These are phyloP conservation scores for Montipora capricornis DNA, from an alignment of 64 coral and sea anemone species.

Conservation along the genomic window DNA sequence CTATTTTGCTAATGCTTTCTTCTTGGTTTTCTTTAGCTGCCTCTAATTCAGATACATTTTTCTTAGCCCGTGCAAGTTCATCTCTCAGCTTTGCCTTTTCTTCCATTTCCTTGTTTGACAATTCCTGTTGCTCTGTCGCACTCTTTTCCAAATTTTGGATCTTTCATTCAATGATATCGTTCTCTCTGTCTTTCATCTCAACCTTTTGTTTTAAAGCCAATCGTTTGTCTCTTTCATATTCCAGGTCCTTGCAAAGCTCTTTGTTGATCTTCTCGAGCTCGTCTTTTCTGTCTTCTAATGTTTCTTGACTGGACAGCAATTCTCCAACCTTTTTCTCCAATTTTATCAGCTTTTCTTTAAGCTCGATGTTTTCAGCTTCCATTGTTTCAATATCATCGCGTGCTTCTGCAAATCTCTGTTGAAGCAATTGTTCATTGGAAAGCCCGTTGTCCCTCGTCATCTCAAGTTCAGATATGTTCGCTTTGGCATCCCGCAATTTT, in stretches of 20 bases:
- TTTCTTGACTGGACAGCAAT: slow-evolving; percentile 49
- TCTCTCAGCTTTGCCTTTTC: slow-evolving; percentile 85
- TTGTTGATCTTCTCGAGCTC: slow-evolving; percentile 74
- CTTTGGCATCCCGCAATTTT: slow-evolving; percentile 59
- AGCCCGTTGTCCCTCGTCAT: slow-evolving; percentile 61
- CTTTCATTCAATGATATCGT: slow-evolving; percentile 73
- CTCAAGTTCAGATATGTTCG: slow-evolving; percentile 64
- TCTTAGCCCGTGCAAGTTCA: slow-evolving; percentile 69
- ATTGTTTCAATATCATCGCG: slow-evolving; percentile 65
- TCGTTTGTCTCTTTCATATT: slow-evolving; percentile 70
- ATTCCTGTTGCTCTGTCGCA: slow-evolving; percentile 67
- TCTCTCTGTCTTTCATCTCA: slow-evolving; percentile 69
- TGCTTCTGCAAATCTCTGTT: slow-evolving; percentile 69
- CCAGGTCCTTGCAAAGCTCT: slow-evolving; percentile 73
- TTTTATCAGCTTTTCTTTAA: slow-evolving; percentile 58
- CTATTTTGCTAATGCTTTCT: slow-evolving; percentile 77
- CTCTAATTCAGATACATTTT: slow-evolving; percentile 82
- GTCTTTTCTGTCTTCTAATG: slow-evolving; percentile 60
- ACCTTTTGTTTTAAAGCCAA: slow-evolving; percentile 79
- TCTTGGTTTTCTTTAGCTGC: slow-evolving; percentile 69
- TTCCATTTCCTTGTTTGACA: slow-evolving; percentile 63
- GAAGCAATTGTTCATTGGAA: slow-evolving; percentile 77
- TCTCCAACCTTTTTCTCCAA: slow-evolving; percentile 74
- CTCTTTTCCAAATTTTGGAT: slow-evolving; percentile 64
- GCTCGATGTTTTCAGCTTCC: slow-evolving; percentile 51